Evolutionary conservation across 2,888 invertebrate genomes (phyloP).

Genomic region (Platynereis dumerilii): DNA sequence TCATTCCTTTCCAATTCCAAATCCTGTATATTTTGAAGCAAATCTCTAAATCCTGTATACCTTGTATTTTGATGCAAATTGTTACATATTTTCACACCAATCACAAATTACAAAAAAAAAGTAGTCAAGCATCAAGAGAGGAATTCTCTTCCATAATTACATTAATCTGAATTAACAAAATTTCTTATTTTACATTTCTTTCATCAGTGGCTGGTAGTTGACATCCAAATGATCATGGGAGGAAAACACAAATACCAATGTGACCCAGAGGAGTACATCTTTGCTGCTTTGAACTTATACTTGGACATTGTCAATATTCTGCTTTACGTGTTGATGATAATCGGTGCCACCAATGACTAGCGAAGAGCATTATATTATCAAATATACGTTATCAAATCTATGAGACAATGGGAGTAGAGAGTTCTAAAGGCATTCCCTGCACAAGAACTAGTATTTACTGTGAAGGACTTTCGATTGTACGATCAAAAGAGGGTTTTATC

Average conservation of each 20-base stretch:
- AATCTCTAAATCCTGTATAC: too few species aligned
- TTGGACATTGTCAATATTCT: constrained; percentile 89
- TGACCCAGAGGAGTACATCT: constrained; percentile 92
- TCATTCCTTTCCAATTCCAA: too few species aligned
- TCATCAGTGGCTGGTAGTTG: constrained; percentile 79
- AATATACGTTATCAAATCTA: too few species aligned
- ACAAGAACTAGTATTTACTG: too few species aligned
- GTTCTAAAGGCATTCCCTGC: too few species aligned
- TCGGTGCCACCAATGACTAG: constrained; percentile 35
- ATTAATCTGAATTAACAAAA: neutral
- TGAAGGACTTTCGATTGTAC: too few species aligned
- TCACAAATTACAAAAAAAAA: neutral
- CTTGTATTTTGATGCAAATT: too few species aligned
- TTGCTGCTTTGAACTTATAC: constrained; percentile 88
- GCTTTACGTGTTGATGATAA: constrained; percentile 80
- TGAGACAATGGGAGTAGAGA: too few species aligned
- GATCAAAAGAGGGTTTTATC: too few species aligned
- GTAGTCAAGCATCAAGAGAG: neutral
- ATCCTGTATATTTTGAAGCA: too few species aligned
- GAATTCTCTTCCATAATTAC: neutral
- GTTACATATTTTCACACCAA: too few species aligned
- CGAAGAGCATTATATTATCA: too few species aligned
- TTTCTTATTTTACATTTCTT: neutral
- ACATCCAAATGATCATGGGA: constrained; percentile 89
- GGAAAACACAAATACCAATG: constrained; percentile 87